Evolutionary conservation across 2,888 invertebrate species (phyloP).

Genomic region (Thera obeliscata): DNA sequence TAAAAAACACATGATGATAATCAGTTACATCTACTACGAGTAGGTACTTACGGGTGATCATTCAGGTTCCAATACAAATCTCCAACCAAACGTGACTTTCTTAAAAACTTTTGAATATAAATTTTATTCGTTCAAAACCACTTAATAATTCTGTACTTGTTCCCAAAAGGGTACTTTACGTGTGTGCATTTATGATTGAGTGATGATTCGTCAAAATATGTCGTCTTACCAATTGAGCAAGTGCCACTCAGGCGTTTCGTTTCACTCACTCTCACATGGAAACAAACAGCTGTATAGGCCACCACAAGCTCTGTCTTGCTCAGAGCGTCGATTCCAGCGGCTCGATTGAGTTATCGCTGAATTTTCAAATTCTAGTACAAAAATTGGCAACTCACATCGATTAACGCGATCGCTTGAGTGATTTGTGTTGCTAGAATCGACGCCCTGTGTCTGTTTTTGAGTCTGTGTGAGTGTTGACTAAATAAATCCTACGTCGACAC

Average conservation of each 20-base stretch:
- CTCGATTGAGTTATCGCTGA: too few relatives aligned
- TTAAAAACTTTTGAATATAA: slow-evolving; percentile 10
- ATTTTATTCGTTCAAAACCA: slow-evolving; percentile 18
- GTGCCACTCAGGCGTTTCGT: slow-evolving; percentile 56
- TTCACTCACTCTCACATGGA: slow-evolving; percentile 52
- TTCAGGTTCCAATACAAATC: too few relatives aligned
- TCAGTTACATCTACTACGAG: too few relatives aligned
- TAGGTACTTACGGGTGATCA: too few relatives aligned
- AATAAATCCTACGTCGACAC: too few relatives aligned
- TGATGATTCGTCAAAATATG: slow-evolving; percentile 58
- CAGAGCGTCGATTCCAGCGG: not conserved
- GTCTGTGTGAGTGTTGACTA: too few relatives aligned
- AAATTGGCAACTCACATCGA: not conserved
- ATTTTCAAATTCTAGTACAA: not conserved
- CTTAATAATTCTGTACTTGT: slow-evolving; percentile 28
- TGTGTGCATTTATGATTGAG: slow-evolving; percentile 52
- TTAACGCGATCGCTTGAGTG: too few relatives aligned
- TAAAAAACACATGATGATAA: too few relatives aligned
- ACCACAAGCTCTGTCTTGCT: not conserved
- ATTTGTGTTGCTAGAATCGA: too few relatives aligned
- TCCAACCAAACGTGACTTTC: not conserved
- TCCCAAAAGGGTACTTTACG: slow-evolving; percentile 44
- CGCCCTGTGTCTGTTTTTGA: too few relatives aligned
- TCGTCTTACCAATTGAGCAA: slow-evolving; percentile 50
- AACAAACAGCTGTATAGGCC: slow-evolving; percentile 45